Evolutionary conservation across 2,888 invertebrate genomes (phyloP).

Genomic region (Ceramica pisi): DNA sequence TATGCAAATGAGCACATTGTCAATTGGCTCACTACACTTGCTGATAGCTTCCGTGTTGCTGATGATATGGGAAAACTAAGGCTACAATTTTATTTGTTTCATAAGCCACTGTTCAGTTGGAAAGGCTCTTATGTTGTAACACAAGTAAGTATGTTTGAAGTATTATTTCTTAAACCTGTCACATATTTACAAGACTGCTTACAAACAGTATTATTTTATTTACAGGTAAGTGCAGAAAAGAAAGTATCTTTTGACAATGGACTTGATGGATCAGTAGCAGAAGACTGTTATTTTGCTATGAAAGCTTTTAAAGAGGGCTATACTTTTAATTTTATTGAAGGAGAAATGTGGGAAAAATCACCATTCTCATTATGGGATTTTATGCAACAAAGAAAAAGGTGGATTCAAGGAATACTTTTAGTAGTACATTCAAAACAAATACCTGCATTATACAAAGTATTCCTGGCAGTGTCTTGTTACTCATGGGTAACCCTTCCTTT

Average conservation of each 20-base stretch:
- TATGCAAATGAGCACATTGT: constrained; percentile 99
- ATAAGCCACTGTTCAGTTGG: constrained; percentile 99
- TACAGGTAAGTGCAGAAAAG: constrained; percentile 96
- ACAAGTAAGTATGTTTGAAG: constrained; percentile 91
- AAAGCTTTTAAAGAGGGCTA: constrained; percentile 97
- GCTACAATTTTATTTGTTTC: constrained; percentile 97
- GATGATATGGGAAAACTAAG: constrained; percentile 99
- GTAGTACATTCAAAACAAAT: constrained; percentile 97
- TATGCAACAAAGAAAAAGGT: constrained; percentile 98
- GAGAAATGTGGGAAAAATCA: constrained; percentile 99
- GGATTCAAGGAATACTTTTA: constrained; percentile 97
- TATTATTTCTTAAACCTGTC: background rate
- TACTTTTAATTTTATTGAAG: constrained; percentile 98
- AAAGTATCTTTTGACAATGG: constrained; percentile 99
- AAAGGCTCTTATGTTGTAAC: constrained; percentile 99
- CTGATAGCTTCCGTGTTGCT: constrained; percentile 98
- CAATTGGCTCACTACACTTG: constrained; percentile 98
- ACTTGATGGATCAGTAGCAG: constrained; percentile 98
- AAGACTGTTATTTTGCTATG: constrained; percentile 99
- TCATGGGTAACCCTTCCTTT: constrained; percentile 99
- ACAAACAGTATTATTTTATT: constrained; percentile 61
- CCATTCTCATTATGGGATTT: constrained; percentile 99
- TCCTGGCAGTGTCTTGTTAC: constrained; percentile 97
- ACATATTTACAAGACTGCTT: background rate
- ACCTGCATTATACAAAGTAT: constrained; percentile 94